Conservation (phyloP, 1,140 invertebrate species). For the Drosophila ercepeae region DNA sequence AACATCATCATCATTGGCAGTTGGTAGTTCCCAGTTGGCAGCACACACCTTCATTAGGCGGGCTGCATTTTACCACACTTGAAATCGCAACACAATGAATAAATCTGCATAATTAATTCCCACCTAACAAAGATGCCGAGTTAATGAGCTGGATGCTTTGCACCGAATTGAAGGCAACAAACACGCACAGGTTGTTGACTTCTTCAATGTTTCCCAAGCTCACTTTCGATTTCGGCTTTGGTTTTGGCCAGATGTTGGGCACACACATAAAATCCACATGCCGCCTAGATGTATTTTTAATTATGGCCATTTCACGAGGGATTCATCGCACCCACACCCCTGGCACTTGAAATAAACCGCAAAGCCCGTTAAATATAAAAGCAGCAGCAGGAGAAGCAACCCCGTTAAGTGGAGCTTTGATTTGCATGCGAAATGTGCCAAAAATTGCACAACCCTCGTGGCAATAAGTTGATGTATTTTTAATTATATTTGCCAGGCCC, state of each 20-base stretch:
- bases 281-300: slow-evolving; percentile 77
- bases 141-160: slow-evolving; percentile 74
- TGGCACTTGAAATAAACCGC: background rate
- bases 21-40: slow-evolving; percentile 8
- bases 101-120: slow-evolving; percentile 81
- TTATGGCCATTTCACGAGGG: slow-evolving; percentile 66
- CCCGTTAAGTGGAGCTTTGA: slow-evolving; percentile 52
- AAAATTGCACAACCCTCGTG: slow-evolving; percentile 52
- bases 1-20: slow-evolving; percentile 6
- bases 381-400: slow-evolving; percentile 23
- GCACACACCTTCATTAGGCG: slow-evolving; percentile 64
- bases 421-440: slow-evolving; percentile 56
- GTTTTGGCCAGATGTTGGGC: slow-evolving; percentile 49
- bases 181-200: slow-evolving; percentile 76
- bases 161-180: slow-evolving; percentile 75
- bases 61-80: slow-evolving; percentile 79
- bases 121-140: slow-evolving; percentile 69
- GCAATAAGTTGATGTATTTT: slow-evolving; percentile 65
- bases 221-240: slow-evolving; percentile 62
- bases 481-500: slow-evolving; percentile 64
- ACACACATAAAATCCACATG: slow-evolving; percentile 62
- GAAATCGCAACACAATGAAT: slow-evolving; percentile 81
- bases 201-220: slow-evolving; percentile 44
- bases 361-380: slow-evolving; percentile 1
- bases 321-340: slow-evolving; percentile 28